Base-by-base conservation (phyloP, 2,113 vertebrate species). In the Stomatorhinus ivindoensis region DNA sequence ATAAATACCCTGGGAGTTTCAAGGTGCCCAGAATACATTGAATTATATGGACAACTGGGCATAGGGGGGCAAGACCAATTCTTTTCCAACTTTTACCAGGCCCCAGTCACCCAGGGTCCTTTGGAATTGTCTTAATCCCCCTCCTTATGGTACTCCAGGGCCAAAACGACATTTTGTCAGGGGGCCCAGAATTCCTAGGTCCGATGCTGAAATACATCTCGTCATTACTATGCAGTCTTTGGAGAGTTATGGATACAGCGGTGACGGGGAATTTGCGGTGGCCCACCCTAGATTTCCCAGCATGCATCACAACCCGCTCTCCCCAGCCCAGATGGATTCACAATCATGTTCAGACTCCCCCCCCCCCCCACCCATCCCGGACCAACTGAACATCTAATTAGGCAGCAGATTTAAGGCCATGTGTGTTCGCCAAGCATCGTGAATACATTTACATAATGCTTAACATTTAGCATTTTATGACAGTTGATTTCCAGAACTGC, bases 391-490 rank as follows among this genome's bases (percentile, higher is more conserved):
- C 86, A 11, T 61, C 84, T 50, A 0, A n/a, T 46, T 51, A 90
- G 86, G 93, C 86, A 87, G 86, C 0, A 87, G 58, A 35, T 91
- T 91, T 92, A 93, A 93, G 92, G 91, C 93, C 53, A 86, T 88
- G 91, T 89, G 88, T 91, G 76, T 90, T 94, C 92, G 90, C 87
- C 39, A 6, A 82, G 91, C 92, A 93, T 92, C 93, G 91, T 92
- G 92, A 93, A 94, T 93, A 91, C 84, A 94, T 92, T 94, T 92
- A 88, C 91, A 91, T 87, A 89, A 91, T 51, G 39, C 11, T 47
- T 47, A 80, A 4, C 82, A 90, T 91, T 92, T 89, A 92, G 93
- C 91, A 90, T 90, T 91, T 92, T 92, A 87, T 89, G 86, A 89
- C 27, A 89, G 91, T 88, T 91, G 90, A 92, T 93, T 93, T 92